phyloP scores from a whole-genome alignment of 2,888 invertebrate genomes.

The Lycophotia porphyrea region DNA sequence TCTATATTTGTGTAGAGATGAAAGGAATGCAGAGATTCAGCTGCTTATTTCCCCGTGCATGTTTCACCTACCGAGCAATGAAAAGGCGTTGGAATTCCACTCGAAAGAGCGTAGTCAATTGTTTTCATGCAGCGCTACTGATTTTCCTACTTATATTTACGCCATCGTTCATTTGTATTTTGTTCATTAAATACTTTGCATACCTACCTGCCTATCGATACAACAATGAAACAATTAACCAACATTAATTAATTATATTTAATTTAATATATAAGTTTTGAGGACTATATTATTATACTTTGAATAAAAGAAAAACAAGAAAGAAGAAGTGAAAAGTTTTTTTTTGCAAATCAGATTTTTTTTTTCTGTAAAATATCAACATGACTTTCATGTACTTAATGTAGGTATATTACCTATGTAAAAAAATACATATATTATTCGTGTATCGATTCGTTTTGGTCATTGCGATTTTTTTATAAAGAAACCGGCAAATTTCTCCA shows the following conservation, averaged over 20 bases:
- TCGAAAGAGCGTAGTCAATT: slow-evolving; percentile 24
- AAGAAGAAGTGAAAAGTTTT: no score
- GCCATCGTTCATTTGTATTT: slow-evolving; percentile 13
- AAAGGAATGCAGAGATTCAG: background rate
- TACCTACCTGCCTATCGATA: background rate
- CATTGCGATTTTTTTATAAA: background rate
- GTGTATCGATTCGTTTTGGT: no score
- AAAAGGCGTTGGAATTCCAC: slow-evolving; percentile 13
- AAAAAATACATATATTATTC: no score
- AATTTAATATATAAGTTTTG: background rate
- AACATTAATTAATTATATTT: background rate
- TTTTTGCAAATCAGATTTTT: background rate
- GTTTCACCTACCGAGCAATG: background rate
- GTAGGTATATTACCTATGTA: no score
- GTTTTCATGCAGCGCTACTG: slow-evolving; percentile 22
- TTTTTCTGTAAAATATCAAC: background rate
- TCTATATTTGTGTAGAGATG: background rate
- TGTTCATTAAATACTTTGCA: background rate
- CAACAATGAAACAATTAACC: background rate
- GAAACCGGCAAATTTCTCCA: background rate
- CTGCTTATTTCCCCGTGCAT: background rate
- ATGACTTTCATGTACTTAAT: background rate
- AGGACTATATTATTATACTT: background rate
- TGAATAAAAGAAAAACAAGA: no score
- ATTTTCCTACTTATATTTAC: slow-evolving; percentile 28